Evolutionary conservation across 37 sponge, comb jelly and placozoan species (phyloP).

Genomic region (Chondrilla cf. caribensis): DNA sequence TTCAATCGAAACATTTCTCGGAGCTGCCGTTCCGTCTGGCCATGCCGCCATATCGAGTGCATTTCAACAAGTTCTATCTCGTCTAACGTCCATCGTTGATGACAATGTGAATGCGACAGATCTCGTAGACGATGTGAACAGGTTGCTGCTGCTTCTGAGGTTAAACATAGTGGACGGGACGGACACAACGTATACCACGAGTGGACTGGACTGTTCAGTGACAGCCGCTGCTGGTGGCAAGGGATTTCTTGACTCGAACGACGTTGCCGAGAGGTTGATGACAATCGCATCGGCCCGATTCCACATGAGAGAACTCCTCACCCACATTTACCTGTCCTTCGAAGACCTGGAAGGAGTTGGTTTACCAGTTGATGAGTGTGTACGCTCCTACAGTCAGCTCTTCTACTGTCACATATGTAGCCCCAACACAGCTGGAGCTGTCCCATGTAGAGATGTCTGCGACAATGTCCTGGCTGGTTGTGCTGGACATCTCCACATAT

Average conservation of each 20-base stretch:
- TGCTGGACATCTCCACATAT: constrained; percentile 3
- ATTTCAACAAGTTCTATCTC: too few species aligned
- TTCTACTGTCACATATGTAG: constrained; percentile 8
- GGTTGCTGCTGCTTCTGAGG: too few species aligned
- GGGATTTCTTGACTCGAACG: background rate
- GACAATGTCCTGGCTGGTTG: constrained; percentile 2
- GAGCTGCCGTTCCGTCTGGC: too few species aligned
- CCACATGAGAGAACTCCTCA: background rate
- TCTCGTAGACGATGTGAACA: too few species aligned
- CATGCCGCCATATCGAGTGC: too few species aligned
- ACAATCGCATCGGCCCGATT: background rate
- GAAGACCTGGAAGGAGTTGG: background rate
- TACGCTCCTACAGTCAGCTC: background rate
- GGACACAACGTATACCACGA: too few species aligned
- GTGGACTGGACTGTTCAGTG: too few species aligned
- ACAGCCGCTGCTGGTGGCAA: too few species aligned
- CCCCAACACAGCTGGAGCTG: background rate
- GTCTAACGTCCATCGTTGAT: too few species aligned
- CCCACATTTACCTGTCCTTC: background rate
- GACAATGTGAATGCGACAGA: too few species aligned
- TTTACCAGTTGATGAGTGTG: constrained; percentile 7
- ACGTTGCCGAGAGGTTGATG: background rate
- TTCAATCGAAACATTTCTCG: too few species aligned
- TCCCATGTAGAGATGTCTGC: background rate
- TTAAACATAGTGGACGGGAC: too few species aligned